phyloP scores from a whole-genome alignment of 2,113 vertebrate genomes.

The Dasyurus viverrinus region DNA sequence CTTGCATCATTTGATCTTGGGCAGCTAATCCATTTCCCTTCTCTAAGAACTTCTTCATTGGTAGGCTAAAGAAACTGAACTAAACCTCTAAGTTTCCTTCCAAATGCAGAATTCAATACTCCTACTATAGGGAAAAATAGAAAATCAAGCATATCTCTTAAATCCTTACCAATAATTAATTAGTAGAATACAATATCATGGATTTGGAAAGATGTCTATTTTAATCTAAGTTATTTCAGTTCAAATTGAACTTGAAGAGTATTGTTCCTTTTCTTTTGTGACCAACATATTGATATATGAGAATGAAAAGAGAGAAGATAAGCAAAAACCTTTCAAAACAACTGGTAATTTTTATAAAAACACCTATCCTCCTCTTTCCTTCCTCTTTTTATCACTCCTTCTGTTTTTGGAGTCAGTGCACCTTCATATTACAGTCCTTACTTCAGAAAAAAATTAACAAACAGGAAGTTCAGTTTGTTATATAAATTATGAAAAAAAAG shows the following conservation, averaged over 20 bases:
- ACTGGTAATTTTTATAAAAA: conserved; percentile 46
- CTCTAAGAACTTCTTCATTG: background rate
- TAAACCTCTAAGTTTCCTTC: background rate
- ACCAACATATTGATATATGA: conserved; percentile 55
- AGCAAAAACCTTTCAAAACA: conserved; percentile 54
- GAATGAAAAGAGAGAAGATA: conserved; percentile 48
- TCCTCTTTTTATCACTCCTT: background rate
- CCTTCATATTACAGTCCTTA: background rate
- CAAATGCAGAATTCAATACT: background rate
- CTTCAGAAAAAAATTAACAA: background rate
- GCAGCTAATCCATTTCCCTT: background rate
- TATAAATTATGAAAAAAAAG: background rate
- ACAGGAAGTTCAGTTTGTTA: conserved; percentile 6
- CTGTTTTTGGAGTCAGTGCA: background rate
- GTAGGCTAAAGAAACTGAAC: background rate
- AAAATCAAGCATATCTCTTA: background rate
- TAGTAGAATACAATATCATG: background rate
- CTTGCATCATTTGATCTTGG: background rate
- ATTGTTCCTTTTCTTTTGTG: conserved; percentile 59
- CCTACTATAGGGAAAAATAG: background rate
- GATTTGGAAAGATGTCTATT: background rate
- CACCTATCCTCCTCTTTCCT: background rate
- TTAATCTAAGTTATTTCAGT: conserved; percentile 38
- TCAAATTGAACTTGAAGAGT: conserved; percentile 59
- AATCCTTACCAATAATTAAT: background rate